Percentiles rank a stretch among this genome's conserved stretches.
These are phyloP conservation scores for Podabrus alpinus DNA, from an alignment of 2,888 invertebrate species.

Conservation along the genomic window DNA sequence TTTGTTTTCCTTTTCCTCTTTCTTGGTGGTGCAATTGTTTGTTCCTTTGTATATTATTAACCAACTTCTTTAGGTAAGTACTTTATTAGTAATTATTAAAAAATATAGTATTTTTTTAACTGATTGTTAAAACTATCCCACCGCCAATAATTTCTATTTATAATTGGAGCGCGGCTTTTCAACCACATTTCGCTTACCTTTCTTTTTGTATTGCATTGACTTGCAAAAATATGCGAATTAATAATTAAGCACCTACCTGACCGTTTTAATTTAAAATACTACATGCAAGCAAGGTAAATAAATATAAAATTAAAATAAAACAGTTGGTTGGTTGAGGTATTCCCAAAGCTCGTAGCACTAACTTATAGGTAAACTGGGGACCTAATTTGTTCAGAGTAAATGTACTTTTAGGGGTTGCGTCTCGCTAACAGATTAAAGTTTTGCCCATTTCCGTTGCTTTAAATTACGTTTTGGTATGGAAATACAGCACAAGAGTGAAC, in stretches of 20 bases:
- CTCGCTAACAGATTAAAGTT: slow-evolving; percentile 27
- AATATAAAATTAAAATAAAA: background rate
- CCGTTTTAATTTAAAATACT: background rate
- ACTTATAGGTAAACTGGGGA: slow-evolving; percentile 21
- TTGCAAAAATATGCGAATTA: background rate
- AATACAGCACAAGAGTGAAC: slow-evolving; percentile 25
- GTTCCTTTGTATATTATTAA: too few species aligned
- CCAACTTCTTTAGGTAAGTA: too few species aligned
- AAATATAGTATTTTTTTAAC: too few species aligned
- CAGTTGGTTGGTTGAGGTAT: slow-evolving; percentile 5
- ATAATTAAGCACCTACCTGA: background rate
- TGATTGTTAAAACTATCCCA: too few species aligned
- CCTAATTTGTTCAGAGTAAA: slow-evolving; percentile 26
- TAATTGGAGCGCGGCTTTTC: too few species aligned
- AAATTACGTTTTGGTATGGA: slow-evolving; percentile 25
- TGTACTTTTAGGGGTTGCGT: slow-evolving; percentile 25
- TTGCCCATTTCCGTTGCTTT: slow-evolving; percentile 21
- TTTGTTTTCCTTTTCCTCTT: too few species aligned
- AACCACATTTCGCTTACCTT: too few species aligned
- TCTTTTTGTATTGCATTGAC: background rate
- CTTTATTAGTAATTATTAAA: too few species aligned
- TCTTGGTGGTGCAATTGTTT: too few species aligned
- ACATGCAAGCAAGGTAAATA: background rate
- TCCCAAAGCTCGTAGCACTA: slow-evolving; percentile 11
- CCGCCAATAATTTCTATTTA: too few species aligned